A percentile compares a stretch with the other conserved stretches of the same genome.
phyloP scores from a whole-genome alignment of 2,113 vertebrate species.

The Ptilonorhynchus violaceus region DNA sequence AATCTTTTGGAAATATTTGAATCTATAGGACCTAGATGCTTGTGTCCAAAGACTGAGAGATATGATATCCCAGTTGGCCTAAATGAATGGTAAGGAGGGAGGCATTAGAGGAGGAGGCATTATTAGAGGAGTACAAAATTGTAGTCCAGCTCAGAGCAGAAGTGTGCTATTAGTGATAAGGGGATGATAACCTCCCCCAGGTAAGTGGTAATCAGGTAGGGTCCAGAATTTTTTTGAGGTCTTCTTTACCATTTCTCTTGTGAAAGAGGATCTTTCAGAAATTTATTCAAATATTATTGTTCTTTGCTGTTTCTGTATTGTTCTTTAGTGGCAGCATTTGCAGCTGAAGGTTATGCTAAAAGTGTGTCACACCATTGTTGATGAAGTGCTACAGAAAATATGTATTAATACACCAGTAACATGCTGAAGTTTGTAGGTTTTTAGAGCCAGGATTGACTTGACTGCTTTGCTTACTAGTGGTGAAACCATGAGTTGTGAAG shows the following conservation, averaged over 20 bases:
- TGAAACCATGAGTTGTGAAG: neutral
- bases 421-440: neutral
- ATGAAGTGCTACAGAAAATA: neutral
- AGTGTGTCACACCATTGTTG: accelerated
- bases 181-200: neutral
- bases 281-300: neutral
- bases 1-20: neutral
- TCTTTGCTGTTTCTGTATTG: neutral
- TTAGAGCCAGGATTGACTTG: neutral
- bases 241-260: neutral
- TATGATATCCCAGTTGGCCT: accelerated
- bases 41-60: neutral
- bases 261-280: neutral
- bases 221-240: neutral
- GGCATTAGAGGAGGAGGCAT: neutral
- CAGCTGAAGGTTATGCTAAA: neutral
- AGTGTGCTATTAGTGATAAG: neutral
- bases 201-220: neutral
- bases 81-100: neutral
- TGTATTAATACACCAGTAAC: neutral
- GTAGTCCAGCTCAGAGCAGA: neutral
- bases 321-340: neutral
- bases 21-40: neutral
- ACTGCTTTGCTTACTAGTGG: neutral
- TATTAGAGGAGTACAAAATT: neutral